These are phyloP conservation scores for Hypotaenidia okinawae DNA, from an alignment of 2,797 vertebrate genomes.

Conservation along the genomic window DNA sequence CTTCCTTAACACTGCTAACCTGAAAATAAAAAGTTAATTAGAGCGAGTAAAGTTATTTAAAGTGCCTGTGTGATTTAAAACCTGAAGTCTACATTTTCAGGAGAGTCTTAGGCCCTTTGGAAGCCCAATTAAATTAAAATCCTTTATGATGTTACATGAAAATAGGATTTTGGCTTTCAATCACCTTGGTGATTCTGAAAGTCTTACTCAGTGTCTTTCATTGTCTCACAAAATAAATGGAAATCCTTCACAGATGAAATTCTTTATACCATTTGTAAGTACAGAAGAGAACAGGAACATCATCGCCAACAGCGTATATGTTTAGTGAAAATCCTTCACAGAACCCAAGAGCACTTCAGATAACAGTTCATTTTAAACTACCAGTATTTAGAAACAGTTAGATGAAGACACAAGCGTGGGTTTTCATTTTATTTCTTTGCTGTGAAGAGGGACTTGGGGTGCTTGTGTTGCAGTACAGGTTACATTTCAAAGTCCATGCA, in stretches of 20 bases:
- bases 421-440: not conserved
- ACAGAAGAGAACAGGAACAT: not conserved
- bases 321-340: not conserved
- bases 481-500: not conserved
- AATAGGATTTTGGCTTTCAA: not conserved
- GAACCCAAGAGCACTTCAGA: not conserved
- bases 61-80: conserved; percentile 13
- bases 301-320: not conserved
- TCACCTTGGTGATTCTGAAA: conserved; percentile 21
- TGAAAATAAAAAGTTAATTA: conserved; percentile 59
- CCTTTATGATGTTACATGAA: conserved; percentile 14
- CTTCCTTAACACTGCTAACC: not conserved
- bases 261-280: not conserved
- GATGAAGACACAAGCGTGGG: not conserved
- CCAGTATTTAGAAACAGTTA: not conserved
- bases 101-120: conserved; percentile 12
- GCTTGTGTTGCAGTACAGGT: not conserved
- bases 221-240: not conserved
- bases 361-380: not conserved
- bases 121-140: conserved; percentile 42
- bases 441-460: not conserved
- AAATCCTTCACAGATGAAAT: not conserved
- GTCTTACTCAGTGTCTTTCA: not conserved
- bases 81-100: not conserved
- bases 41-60: conserved; percentile 37